Conservation (phyloP, 2,888 invertebrate species). For the Hydriomena furcata region DNA sequence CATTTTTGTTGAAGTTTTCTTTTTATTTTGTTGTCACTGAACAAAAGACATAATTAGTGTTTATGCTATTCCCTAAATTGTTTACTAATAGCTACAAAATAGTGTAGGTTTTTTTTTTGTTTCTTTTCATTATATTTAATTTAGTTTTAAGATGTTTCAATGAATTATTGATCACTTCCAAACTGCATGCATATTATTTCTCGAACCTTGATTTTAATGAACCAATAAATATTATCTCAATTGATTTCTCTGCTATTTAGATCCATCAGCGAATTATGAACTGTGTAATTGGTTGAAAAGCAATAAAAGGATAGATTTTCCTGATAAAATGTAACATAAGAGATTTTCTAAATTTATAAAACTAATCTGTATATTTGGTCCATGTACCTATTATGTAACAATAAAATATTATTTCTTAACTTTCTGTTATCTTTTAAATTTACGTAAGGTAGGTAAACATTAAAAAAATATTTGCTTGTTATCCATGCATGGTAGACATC, state of each 20-base stretch:
- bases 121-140: constrained; percentile 17
- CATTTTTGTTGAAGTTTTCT: neutral
- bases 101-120: constrained; percentile 9
- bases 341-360: constrained; percentile 55
- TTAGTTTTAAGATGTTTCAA: constrained; percentile 19
- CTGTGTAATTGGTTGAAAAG: constrained; percentile 29
- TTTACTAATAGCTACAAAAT: constrained; percentile 2
- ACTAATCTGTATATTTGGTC: constrained; percentile 59
- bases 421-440: constrained; percentile 16
- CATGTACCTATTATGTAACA: constrained; percentile 46
- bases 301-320: constrained; percentile 32
- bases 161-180: constrained; percentile 7
- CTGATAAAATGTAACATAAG: constrained; percentile 26
- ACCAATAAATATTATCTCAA: constrained; percentile 15
- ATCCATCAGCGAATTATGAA: constrained; percentile 30
- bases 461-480: no score
- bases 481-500: no score
- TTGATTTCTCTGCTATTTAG: constrained; percentile 21
- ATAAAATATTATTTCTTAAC: constrained; percentile 42
- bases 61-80: constrained; percentile 20
- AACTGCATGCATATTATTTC: constrained; percentile 2
- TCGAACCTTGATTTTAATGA: constrained; percentile 9
- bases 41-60: constrained; percentile 27
- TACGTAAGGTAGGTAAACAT: no score
- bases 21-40: constrained; percentile 14